Evolutionary conservation across 2,888 invertebrate species (phyloP).

Genomic region (Silvanus unidentatus): DNA sequence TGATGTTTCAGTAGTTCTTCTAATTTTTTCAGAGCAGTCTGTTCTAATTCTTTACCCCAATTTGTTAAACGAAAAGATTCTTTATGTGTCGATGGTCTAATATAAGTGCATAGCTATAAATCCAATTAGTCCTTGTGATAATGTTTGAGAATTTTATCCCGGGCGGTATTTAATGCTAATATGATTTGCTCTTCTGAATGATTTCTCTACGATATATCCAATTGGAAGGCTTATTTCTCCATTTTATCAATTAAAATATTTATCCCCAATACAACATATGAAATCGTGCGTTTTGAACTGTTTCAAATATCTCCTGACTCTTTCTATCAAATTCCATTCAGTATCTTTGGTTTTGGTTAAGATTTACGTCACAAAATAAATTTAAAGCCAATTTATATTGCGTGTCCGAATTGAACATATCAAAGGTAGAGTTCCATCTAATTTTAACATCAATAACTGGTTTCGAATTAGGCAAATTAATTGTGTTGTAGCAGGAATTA

Average conservation of each 20-base stretch:
- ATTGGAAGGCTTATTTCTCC: neutral
- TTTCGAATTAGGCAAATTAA: neutral
- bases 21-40: neutral
- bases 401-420: neutral
- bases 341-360: neutral
- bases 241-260: neutral
- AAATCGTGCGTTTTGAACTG: neutral
- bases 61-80: neutral
- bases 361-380: neutral
- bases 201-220: neutral
- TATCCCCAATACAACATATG: neutral
- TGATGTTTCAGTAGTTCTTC: too few species aligned
- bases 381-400: neutral
- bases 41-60: neutral
- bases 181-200: neutral
- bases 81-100: neutral
- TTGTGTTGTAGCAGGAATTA: neutral
- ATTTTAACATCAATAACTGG: neutral
- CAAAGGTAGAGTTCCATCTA: neutral
- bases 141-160: neutral
- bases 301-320: neutral
- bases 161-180: neutral
- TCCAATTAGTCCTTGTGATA: neutral
- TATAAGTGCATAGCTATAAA: neutral
- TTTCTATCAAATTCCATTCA: neutral